Conservation (phyloP, 2,888 invertebrate species). For the Nymphalis c-album region DNA sequence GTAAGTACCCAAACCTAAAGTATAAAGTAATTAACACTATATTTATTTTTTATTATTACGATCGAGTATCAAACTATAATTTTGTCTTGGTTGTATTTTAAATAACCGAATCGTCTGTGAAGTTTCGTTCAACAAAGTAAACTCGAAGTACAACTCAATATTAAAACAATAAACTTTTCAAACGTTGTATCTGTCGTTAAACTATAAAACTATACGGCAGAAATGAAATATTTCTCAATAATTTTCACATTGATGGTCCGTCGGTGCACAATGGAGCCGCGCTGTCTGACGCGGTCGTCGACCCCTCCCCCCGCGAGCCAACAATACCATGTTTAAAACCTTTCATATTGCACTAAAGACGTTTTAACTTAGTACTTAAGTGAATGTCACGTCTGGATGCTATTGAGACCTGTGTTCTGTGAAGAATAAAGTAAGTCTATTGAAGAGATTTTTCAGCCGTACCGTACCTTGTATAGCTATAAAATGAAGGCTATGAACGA, state of each 20-base stretch:
- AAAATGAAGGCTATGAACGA: neutral
- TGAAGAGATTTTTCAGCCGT: neutral
- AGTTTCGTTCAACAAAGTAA: neutral
- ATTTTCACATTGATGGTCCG: constrained; percentile 10
- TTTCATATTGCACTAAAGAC: constrained; percentile 27
- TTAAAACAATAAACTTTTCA: neutral
- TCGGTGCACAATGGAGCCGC: constrained; percentile 17
- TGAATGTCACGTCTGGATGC: constrained; percentile 4
- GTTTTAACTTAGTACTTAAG: constrained; percentile 20
- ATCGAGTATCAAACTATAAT: too few relatives aligned
- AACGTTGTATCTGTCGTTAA: neutral
- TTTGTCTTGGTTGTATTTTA: too few relatives aligned
- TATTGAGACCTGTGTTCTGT: neutral
- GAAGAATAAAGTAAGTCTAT: neutral
- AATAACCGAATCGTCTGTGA: too few relatives aligned
- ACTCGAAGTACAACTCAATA: neutral
- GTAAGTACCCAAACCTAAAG: too few relatives aligned
- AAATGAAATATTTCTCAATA: constrained; percentile 22
- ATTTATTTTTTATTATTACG: too few relatives aligned
- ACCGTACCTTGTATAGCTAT: neutral
- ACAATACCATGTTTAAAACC: constrained; percentile 17
- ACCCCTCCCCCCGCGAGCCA: constrained; percentile 21
- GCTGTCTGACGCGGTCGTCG: constrained; percentile 30
- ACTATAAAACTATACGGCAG: constrained; percentile 4
- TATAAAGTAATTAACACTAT: too few relatives aligned